These are phyloP conservation scores for Trissolcus japonicus DNA, from an alignment of 2,888 invertebrate species.

Conservation along the genomic window DNA sequence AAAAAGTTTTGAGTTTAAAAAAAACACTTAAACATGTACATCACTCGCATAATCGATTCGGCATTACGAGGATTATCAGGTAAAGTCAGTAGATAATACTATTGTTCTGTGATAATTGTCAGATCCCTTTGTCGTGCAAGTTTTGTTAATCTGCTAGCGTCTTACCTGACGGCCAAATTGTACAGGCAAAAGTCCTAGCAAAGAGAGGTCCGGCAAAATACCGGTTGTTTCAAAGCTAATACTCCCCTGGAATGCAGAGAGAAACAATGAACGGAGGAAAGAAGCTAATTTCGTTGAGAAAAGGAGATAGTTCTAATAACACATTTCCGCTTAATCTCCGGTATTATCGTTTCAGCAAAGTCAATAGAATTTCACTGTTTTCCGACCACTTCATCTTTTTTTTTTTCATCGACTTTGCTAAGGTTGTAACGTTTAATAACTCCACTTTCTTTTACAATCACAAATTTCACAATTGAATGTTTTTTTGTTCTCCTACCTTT, in stretches of 20 bases:
- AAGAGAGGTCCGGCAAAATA: conserved; percentile 1
- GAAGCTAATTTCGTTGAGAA: conserved; percentile 41
- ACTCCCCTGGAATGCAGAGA: conserved; percentile 30
- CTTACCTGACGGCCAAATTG: conserved; percentile 28
- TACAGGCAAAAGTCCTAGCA: background rate
- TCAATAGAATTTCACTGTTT: conserved; percentile 38
- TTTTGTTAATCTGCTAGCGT: conserved; percentile 34
- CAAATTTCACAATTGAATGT: too few relatives aligned
- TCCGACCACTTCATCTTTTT: conserved; percentile 1
- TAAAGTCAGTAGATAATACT: too few relatives aligned
- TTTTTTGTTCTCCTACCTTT: background rate
- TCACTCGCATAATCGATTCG: too few relatives aligned
- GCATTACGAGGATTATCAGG: too few relatives aligned
- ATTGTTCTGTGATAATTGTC: conserved; percentile 12
- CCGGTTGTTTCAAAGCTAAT: conserved; percentile 10
- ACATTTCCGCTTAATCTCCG: conserved; percentile 49
- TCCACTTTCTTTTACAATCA: conserved; percentile 9
- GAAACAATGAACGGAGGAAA: conserved; percentile 45
- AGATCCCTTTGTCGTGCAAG: conserved; percentile 39
- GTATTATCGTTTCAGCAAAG: conserved; percentile 34
- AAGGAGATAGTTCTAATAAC: conserved; percentile 46
- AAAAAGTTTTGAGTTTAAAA: too few relatives aligned
- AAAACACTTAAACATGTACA: too few relatives aligned
- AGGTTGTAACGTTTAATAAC: conserved; percentile 13
- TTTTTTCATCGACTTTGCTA: conserved; percentile 34